Evolutionary conservation across 2,113 vertebrate species (phyloP), one percentile per base, ranked within the genome.

Genomic region (Sapajus apella): DNA sequence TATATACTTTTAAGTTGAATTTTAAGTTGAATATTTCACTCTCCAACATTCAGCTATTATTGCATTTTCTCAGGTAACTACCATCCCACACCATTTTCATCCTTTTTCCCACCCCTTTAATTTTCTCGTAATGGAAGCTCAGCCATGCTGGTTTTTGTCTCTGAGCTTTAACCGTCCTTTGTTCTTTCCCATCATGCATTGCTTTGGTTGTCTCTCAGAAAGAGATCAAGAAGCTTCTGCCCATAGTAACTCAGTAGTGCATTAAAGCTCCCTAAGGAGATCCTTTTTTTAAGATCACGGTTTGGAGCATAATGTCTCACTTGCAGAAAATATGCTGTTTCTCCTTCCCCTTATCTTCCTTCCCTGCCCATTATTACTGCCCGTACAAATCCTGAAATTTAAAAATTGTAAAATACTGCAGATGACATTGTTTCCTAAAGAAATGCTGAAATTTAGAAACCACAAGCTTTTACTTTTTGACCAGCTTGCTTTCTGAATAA

Each of bases 21-120:
- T 77, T 35, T 4, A 9, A 32, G 45, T 52, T 56, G 45, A 79
- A 72, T 52, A 73, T 64, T 10, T 87, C 12, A 85, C 6, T 92
- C 58, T 66, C 70, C 14, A 58, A 11, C 35, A 43, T 82, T 72
- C n/a, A 25, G 32, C 2, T 40, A 0, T 32, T 45, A 16, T 14
- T 47, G 35, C 2, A 43, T 5, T 32, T 86, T 66, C 75, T 68
- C n/a, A 56, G n/a, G 37, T 14, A 11, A 5, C 23, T 8, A 6
- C 4, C 40, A 17, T 2, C 0, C 3, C 13, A 14, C 3, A 2
- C 5, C 30, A 6, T 27, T 82, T 47, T 58, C 6, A 1, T 2
- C 16, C 4, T 37, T n/a, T 37, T 8, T 23, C 50, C 12, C 2
- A 5, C 3, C 12, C 20, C 11, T 64, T 82, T 85, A 5, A 8